A percentile compares a stretch with the other conserved stretches of the same genome.
phyloP scores from a whole-genome alignment of 2,888 invertebrate species.

The Clanis bilineata region DNA sequence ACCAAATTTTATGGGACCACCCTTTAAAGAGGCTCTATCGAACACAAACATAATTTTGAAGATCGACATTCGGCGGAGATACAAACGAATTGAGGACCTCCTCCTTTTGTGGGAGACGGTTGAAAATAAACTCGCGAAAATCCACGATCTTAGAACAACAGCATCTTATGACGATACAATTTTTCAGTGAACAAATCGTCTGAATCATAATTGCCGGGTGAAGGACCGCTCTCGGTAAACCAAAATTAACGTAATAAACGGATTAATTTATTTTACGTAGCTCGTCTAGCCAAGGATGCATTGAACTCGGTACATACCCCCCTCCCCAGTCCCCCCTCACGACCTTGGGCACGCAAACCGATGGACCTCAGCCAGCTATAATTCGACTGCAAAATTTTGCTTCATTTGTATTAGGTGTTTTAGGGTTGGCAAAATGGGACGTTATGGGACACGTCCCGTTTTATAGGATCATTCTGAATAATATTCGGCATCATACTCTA shows the following conservation, averaged over 20 bases:
- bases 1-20: no score
- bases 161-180: no score
- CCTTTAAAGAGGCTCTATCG: no score
- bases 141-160: no score
- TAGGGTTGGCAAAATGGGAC: neutral
- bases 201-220: neutral
- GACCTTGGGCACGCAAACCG: constrained; percentile 13
- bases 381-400: constrained; percentile 4
- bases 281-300: constrained; percentile 2
- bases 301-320: neutral
- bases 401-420: neutral
- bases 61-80: no score
- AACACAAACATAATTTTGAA: no score
- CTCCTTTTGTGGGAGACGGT: no score
- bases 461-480: no score
- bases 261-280: constrained; percentile 2
- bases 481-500: no score
- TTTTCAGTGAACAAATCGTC: neutral
- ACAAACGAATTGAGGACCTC: no score
- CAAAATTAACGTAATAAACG: constrained; percentile 1
- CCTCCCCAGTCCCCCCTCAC: neutral
- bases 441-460: no score
- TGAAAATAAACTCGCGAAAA: no score
- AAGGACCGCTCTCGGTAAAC: neutral
- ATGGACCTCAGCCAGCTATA: neutral